Evolutionary conservation across 2,888 invertebrate species (phyloP).

Genomic region (Myathropa florea): DNA sequence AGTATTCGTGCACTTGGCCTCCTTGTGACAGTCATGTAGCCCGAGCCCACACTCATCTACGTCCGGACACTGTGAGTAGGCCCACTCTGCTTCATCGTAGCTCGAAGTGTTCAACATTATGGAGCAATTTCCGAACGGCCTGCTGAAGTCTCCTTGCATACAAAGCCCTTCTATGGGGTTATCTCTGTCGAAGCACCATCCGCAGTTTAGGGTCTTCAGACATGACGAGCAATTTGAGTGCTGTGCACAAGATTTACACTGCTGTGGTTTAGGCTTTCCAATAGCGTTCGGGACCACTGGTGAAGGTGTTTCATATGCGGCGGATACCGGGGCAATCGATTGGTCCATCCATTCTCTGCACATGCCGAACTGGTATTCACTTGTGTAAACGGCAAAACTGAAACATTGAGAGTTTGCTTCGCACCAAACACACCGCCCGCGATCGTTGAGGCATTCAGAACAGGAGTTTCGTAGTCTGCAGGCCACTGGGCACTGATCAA

Average conservation of each 20-base stretch:
- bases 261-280: slow-evolving; percentile 80
- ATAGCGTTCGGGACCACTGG: slow-evolving; percentile 35
- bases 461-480: slow-evolving; percentile 90
- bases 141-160: slow-evolving; percentile 92
- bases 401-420: slow-evolving; percentile 95
- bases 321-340: slow-evolving; percentile 81
- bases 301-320: slow-evolving; percentile 39
- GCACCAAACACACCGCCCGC: slow-evolving; percentile 97
- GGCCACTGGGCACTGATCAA: slow-evolving; percentile 88
- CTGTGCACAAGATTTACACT: slow-evolving; percentile 90
- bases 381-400: slow-evolving; percentile 96
- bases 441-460: slow-evolving; percentile 91
- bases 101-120: slow-evolving; percentile 84
- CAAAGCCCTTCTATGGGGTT: slow-evolving; percentile 94
- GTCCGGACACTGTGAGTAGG: slow-evolving; percentile 95
- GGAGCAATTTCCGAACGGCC: slow-evolving; percentile 88
- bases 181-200: slow-evolving; percentile 94
- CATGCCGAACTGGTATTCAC: slow-evolving; percentile 95
- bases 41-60: slow-evolving; percentile 95
- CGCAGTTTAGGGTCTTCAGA: slow-evolving; percentile 92
- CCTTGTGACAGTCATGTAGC: slow-evolving; percentile 93
- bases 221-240: slow-evolving; percentile 90
- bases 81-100: slow-evolving; percentile 89
- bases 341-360: slow-evolving; percentile 97
- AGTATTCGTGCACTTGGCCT: slow-evolving; percentile 95